Base-by-base conservation (phyloP, 2,797 vertebrate species). In the Spheniscus humboldti region DNA sequence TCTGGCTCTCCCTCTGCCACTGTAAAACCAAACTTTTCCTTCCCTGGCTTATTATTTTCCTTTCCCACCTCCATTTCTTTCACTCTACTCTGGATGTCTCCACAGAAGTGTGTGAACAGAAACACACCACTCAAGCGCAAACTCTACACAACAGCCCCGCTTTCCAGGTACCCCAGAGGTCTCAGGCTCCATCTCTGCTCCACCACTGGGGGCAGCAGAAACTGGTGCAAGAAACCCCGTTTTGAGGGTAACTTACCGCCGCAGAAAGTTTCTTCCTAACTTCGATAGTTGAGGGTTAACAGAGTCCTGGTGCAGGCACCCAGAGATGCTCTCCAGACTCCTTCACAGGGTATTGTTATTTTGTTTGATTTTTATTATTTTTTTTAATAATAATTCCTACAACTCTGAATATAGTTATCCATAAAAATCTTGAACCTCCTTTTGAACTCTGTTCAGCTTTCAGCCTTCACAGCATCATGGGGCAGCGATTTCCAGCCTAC, bases 281-380 rank as follows among this genome's bases (percentile, higher is more conserved):
- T n/a, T 63, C 0, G 0, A 20, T 39, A 37, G 45, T 7, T 48
- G 47, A 50, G 18, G 33, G 17, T 55, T 30, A 3, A 0, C 23
- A 0, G 2, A 76, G 28, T 35, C 64, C 18, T 35, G 39, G 22
- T 52, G 35, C 35, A 67, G 52, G n/a, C 47, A 27, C 43, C 10
- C 35, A n/a, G 80, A 82, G 50, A 39, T 76, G 22, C 30, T 76
- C 68, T 81, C 19, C 80, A 69, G 33, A 52, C 1, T 11, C 17
- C n/a, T 87, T 71, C 43, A 37, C 27, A 25, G 4, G 4, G 20
- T 57, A 28, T 11, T 76, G 33, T 20, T 60, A 23, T 35, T n/a
- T 67, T 33, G 13, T 63, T 63, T 39, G 12, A 16, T 52, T 59
- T 60, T 37, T 56, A 19, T 52, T 35, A 18, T 47, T 57, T 37